These are phyloP conservation scores for Noctilio leporinus DNA, from an alignment of 2,113 vertebrate genomes.

Conservation along the genomic window DNA sequence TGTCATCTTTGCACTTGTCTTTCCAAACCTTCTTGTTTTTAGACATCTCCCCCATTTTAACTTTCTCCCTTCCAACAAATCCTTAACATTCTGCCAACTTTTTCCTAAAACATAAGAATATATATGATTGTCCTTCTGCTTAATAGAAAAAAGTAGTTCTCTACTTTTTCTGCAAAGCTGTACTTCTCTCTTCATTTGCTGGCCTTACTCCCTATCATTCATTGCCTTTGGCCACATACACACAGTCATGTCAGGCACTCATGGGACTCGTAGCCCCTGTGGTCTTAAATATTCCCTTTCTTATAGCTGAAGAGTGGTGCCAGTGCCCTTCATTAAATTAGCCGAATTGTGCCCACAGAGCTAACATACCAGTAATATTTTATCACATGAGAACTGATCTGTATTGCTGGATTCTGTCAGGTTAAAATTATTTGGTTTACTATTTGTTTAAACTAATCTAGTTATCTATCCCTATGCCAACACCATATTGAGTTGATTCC, in stretches of 20 bases:
- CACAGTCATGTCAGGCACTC: fast-evolving
- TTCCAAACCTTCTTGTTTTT: neutral
- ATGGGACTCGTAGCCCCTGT: neutral
- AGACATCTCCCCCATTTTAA: no score
- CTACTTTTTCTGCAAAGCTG: neutral
- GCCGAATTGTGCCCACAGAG: neutral
- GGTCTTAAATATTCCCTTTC: neutral
- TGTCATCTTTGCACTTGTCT: neutral
- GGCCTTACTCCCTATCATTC: no score
- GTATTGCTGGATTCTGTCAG: neutral
- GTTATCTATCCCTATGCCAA: neutral
- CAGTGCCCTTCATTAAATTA: neutral
- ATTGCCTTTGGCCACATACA: neutral
- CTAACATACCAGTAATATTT: neutral
- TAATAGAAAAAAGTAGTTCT: neutral
- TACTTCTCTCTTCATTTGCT: neutral
- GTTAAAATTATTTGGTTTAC: neutral
- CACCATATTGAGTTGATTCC: neutral
- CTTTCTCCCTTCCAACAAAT: neutral
- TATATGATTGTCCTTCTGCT: neutral
- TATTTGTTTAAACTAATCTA: neutral
- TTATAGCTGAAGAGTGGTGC: neutral
- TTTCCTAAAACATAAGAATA: neutral
- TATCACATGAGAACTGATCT: neutral
- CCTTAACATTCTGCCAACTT: neutral